These are phyloP conservation scores for Tragopan temminckii DNA, from an alignment of 2,797 vertebrate species.

Conservation along the genomic window DNA sequence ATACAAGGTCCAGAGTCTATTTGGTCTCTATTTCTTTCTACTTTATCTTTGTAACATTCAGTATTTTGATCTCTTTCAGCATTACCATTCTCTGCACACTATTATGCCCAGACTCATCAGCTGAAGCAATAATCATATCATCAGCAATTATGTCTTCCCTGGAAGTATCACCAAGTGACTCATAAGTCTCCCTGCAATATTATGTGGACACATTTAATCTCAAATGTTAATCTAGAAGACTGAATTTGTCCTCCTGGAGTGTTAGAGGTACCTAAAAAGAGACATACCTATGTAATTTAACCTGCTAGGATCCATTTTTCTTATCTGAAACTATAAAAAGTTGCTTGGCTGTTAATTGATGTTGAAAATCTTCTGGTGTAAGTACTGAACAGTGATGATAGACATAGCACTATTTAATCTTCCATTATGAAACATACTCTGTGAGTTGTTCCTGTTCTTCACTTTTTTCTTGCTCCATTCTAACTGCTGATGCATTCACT, in stretches of 20 bases:
- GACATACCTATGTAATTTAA: conserved; percentile 20
- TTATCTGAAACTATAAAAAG: conserved; percentile 32
- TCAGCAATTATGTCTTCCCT: conserved; percentile 28
- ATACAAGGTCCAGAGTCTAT: not conserved
- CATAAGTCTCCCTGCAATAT: conserved; percentile 51
- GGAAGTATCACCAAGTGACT: conserved; percentile 35
- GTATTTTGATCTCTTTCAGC: conserved; percentile 16
- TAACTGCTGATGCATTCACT: not conserved
- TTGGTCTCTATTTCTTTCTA: conserved; percentile 30
- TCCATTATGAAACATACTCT: not conserved
- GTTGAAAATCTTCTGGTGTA: conserved; percentile 4
- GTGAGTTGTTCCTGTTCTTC: not conserved
- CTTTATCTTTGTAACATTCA: not conserved
- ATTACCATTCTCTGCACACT: conserved; percentile 15
- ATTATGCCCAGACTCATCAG: conserved; percentile 7
- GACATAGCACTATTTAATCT: not conserved
- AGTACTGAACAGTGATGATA: not conserved
- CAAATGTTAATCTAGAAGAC: conserved; percentile 55
- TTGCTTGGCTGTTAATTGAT: conserved; percentile 25
- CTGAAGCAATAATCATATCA: conserved; percentile 62
- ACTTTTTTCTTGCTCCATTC: not conserved
- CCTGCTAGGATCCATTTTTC: not conserved
- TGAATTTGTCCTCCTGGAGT: conserved; percentile 6
- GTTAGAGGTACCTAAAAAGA: conserved; percentile 34
- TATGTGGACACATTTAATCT: conserved; percentile 63